Evolutionary conservation across 2,113 vertebrate species (phyloP).

Genomic region (Chaenogobius annularis): DNA sequence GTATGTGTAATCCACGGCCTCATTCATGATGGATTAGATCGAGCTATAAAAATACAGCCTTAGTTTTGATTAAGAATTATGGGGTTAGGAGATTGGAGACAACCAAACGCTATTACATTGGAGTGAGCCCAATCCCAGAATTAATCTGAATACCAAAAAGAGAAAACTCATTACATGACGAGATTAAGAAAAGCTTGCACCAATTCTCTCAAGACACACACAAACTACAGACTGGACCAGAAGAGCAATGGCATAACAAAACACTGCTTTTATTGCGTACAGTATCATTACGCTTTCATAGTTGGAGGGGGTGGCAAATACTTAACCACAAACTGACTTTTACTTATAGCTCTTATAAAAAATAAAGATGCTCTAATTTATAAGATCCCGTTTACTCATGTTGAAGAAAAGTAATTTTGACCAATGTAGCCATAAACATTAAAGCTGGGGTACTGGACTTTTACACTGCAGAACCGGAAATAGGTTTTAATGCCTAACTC

Average conservation of each 20-base stretch:
- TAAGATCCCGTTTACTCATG: too few species aligned
- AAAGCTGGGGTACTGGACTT: too few species aligned
- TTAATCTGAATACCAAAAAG: constrained; percentile 76
- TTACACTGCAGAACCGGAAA: too few species aligned
- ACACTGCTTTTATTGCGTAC: constrained; percentile 6
- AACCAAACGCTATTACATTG: constrained; percentile 64
- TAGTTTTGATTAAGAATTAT: constrained; percentile 77
- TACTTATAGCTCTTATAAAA: too few species aligned
- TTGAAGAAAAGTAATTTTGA: too few species aligned
- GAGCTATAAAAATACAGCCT: constrained; percentile 58
- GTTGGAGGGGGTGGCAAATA: not conserved
- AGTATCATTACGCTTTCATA: not conserved
- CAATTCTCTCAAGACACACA: constrained; percentile 45
- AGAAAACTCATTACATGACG: constrained; percentile 72
- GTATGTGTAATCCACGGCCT: constrained; percentile 65
- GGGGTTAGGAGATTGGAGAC: constrained; percentile 75
- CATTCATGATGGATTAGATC: constrained; percentile 74
- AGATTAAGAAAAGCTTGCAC: constrained; percentile 66
- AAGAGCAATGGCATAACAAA: constrained; percentile 30
- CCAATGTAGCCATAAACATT: too few species aligned
- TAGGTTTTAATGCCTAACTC: too few species aligned
- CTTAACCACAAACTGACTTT: not conserved
- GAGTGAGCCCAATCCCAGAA: constrained; percentile 72
- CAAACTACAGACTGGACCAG: constrained; percentile 26
- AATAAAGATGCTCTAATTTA: too few species aligned